A percentile compares a stretch with the other conserved stretches of the same genome.
These are phyloP conservation scores for Oxygymnocypris stewartii DNA, from an alignment of 2,113 vertebrate genomes.

Conservation along the genomic window DNA sequence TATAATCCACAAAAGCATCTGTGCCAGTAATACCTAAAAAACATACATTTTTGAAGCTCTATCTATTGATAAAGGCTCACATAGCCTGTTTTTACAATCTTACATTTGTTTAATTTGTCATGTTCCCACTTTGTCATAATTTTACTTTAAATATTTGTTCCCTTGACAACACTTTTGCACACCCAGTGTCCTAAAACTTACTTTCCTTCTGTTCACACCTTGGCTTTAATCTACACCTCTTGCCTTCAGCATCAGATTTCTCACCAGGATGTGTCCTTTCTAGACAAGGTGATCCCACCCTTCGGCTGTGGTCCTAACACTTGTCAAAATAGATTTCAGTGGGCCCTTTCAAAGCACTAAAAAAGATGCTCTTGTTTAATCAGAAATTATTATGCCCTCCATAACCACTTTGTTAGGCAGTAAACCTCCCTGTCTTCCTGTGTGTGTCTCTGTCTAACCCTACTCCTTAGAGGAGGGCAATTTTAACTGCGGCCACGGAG, in stretches of 20 bases:
- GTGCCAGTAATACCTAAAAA: not conserved
- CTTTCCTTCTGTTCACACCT: not conserved
- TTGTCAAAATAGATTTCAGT: constrained; percentile 62
- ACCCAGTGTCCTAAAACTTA: not conserved
- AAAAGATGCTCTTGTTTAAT: constrained; percentile 58
- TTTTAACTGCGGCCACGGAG: not conserved
- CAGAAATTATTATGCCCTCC: constrained; percentile 63
- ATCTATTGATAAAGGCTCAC: not conserved
- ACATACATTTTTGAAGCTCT: not conserved
- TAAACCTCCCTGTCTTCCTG: constrained; percentile 42
- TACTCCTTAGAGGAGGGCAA: constrained; percentile 20
- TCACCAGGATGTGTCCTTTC: constrained; percentile 42
- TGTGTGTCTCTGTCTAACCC: not conserved
- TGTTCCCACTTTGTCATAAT: not conserved
- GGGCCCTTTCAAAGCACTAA: constrained; percentile 38
- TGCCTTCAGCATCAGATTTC: not conserved
- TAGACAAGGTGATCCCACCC: constrained; percentile 67
- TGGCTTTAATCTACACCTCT: not conserved
- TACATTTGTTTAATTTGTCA: not conserved
- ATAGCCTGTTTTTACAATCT: not conserved
- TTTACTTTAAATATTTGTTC: not conserved
- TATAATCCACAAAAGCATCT: not conserved
- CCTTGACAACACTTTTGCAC: not conserved
- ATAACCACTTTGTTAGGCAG: constrained; percentile 55
- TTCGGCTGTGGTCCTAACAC: constrained; percentile 59